phyloP scores from a whole-genome alignment of 2,113 vertebrate genomes.

The Cnemophilus loriae region DNA sequence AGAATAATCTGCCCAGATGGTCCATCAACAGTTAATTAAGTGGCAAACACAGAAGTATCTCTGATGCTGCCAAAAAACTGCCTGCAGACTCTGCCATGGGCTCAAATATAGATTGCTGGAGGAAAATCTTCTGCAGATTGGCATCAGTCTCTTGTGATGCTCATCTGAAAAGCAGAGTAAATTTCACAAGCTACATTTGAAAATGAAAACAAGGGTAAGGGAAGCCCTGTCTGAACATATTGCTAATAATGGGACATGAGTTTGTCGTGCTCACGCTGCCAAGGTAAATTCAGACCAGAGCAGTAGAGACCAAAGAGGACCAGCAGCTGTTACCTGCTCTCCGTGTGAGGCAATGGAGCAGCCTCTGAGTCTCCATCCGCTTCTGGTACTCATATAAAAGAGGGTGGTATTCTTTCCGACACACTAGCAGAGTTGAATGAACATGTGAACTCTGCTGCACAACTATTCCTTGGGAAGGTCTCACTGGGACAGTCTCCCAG shows the following conservation, averaged over 20 bases:
- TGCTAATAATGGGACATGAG: not conserved
- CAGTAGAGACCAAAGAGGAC: not conserved
- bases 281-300: not conserved
- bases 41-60: conserved; percentile 15
- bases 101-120: conserved; percentile 14
- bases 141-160: not conserved
- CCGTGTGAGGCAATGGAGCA: not conserved
- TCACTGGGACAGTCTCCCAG: not conserved
- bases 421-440: not conserved
- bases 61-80: not conserved
- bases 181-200: conserved; percentile 19
- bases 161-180: conserved; percentile 6
- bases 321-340: not conserved
- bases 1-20: conserved; percentile 39
- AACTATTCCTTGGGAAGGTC: not conserved
- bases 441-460: not conserved
- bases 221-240: not conserved
- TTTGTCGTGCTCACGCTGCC: not conserved
- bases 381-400: not conserved
- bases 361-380: not conserved
- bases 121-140: not conserved
- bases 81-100: not conserved
- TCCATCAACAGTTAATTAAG: conserved; percentile 61
- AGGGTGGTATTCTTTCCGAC: not conserved
- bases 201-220: conserved; percentile 4